phyloP scores from a whole-genome alignment of 2,113 vertebrate genomes.

The Acanthisitta chloris region DNA sequence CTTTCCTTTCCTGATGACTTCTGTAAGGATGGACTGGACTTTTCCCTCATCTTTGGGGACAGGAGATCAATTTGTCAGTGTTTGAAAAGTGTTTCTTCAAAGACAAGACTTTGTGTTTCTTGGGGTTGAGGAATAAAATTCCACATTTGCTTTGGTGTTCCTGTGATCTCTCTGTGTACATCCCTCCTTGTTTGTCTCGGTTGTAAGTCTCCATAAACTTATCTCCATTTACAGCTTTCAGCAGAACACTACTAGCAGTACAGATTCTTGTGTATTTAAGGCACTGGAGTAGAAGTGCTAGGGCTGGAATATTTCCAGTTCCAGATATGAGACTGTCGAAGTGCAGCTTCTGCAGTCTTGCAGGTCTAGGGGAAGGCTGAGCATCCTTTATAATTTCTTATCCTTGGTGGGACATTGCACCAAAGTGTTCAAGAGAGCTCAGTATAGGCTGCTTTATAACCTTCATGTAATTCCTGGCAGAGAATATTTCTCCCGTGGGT shows the following conservation, averaged over 20 bases:
- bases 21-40: not conserved
- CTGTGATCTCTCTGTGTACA: not conserved
- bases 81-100: not conserved
- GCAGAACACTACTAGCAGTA: not conserved
- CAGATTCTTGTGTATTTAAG: not conserved
- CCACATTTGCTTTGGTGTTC: not conserved
- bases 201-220: not conserved
- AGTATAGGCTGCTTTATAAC: not conserved
- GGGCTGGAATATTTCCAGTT: not conserved
- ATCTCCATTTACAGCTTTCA: not conserved
- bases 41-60: not conserved
- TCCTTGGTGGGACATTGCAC: not conserved
- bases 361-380: not conserved
- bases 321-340: not conserved
- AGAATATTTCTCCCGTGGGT: not conserved
- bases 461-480: not conserved
- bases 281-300: not conserved
- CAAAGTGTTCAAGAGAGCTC: not conserved
- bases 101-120: not conserved
- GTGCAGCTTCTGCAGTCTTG: not conserved
- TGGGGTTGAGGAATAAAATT: not conserved
- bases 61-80: not conserved
- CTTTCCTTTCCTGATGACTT: not conserved
- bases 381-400: not conserved
- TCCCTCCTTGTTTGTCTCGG: not conserved